Base-by-base conservation (phyloP, 2,113 vertebrate species). In the Chunga burmeisteri region DNA sequence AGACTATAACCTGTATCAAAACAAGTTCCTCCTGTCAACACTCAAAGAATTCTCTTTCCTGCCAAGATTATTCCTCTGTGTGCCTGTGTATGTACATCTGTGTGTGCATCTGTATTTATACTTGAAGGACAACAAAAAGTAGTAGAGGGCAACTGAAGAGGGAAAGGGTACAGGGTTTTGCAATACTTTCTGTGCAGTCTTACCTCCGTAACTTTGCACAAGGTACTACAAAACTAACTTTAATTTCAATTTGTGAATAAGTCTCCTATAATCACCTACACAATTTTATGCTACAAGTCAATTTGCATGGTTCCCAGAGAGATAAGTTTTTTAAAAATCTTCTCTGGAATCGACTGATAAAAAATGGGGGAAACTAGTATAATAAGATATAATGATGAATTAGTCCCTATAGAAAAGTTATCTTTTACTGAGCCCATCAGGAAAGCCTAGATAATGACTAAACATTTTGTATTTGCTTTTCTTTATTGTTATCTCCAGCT, bases 391-490 rank as follows among this genome's bases (percentile, higher is more conserved):
- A 85, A 94, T 67, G 77, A 94, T 85, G 79, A 95, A 85, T 81
- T 93, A 95, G 84, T 75, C 65, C 56, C 62, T 61, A 75, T 16
- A 89, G 88, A 96, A 97, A 95, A 94, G 46, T 91, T 97, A 89
- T 84, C 86, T 93, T 88, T 92, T 52, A 58, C 59, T 86, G 62
- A 80, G 70, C 32, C 94, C 71, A 90, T 74, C 94, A 96, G 85
- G 79, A 93, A 96, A 97, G 32, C 40, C 3, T 11, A 95, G 93
- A 96, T 95, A 95, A 96, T 91, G 80, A 87, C 70, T 25, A 88
- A 94, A 94, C 36, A 80, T 91, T 95, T 77, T 77, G 14, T 81
- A 96, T 95, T 92, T 94, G 66, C 79, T 91, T 95, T 95, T 53
- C 49, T 86, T 86, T 61, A 65, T 75, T 74, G 55, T 86, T 72